phyloP scores from a whole-genome alignment of 1,140 invertebrate genomes.

The Drosophila azteca region DNA sequence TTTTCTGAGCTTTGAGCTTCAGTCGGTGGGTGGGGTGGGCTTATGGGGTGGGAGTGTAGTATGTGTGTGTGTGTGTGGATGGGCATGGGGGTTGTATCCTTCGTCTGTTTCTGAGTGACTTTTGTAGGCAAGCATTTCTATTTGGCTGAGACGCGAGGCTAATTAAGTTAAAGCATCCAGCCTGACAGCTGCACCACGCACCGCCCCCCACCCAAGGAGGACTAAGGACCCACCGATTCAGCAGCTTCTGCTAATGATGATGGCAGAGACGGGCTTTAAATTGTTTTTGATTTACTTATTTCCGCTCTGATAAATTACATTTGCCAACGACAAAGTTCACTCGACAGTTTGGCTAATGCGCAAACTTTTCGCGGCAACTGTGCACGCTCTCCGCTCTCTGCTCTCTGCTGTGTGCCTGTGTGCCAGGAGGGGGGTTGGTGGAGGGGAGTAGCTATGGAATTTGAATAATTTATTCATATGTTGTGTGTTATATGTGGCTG shows the following conservation, averaged over 20 bases:
- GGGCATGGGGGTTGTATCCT: conserved; percentile 2
- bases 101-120: conserved; percentile 62
- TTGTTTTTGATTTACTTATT: conserved; percentile 82
- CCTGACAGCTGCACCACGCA: conserved; percentile 31
- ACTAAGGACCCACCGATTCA: background rate
- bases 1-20: conserved; percentile 43
- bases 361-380: conserved; percentile 68
- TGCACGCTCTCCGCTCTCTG: conserved; percentile 3
- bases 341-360: conserved; percentile 74
- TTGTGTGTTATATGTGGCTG: conserved; percentile 75
- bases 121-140: conserved; percentile 75
- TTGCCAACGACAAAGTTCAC: conserved; percentile 73
- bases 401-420: conserved; percentile 1
- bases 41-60: background rate
- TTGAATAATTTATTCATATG: conserved; percentile 82
- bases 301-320: conserved; percentile 81
- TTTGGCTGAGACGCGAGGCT: conserved; percentile 63
- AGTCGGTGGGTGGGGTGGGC: background rate
- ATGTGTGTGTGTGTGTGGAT: background rate
- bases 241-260: conserved; percentile 63
- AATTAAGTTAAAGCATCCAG: conserved; percentile 76
- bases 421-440: too few relatives aligned
- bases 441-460: conserved; percentile 32
- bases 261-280: conserved; percentile 69
- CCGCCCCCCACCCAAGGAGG: background rate